Base-by-base conservation (phyloP, 2,888 invertebrate genomes). In the Drosophila melanosoma region DNA sequence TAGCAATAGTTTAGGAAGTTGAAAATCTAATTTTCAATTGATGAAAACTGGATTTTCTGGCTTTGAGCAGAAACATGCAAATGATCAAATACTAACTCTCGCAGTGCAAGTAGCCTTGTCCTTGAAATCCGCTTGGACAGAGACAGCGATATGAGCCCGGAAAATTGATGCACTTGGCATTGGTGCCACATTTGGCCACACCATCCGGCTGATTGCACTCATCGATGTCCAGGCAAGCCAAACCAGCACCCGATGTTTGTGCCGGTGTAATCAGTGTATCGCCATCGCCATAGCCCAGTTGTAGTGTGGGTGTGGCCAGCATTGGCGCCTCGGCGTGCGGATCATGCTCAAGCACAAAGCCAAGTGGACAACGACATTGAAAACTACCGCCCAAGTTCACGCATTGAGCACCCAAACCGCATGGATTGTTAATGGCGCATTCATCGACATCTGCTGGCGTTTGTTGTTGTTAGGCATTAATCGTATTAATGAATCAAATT, bases 131-230 rank as follows among this genome's bases (percentile, higher is more conserved):
- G 84, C 94, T 94, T 36, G 96, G 96, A 92, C 97, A 97, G 77
- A 96, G 94, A 93, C 97, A 97, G 91, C 95, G 95, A 94, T 95
- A 96, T 66, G 96, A 95, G 85, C 97, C 97, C n/a, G 95, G 95
- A 61, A 96, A 95, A 93, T 97, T 97, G 93, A 95, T 95, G 94
- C 97, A 97, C 93, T 96, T 95, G 80, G 97, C 96, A 93, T 96
- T 96, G 87, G 94, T 94, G 76, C 96, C 96, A 92, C 97, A 97
- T 92, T 96, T 96, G 91, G 95, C 94, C 63, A 96, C 96, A 91
- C 97, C 97, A 87, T 94, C 94, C 78, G 94, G 91, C 81, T 94
- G 93, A 70, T 94, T 94, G 93, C 96, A 97, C 92, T 97, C 96
- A 93, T 97, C 96, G 92, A 96, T 94, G 93, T 97, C 96, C 91